Base-by-base conservation (phyloP, 1,140 invertebrate species). In the Zaprionus inermis region DNA sequence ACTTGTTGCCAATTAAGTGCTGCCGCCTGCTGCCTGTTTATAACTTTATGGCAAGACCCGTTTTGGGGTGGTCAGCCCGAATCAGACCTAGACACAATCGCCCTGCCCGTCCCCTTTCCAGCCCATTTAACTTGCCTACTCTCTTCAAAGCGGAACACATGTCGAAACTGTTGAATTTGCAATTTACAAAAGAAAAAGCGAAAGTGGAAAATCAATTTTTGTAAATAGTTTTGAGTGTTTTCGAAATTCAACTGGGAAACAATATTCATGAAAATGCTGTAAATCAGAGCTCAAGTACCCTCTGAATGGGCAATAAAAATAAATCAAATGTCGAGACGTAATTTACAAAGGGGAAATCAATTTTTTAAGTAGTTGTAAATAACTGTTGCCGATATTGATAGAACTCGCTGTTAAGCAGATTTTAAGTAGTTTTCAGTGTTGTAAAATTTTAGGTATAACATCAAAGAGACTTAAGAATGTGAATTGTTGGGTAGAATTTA, bases 1-100 rank as follows among this genome's bases (percentile, higher is more conserved):
- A 63, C 72, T 41, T 70, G 65, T 80, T 74, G 64, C 60, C 77
- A 84, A 83, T 83, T 79, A 68, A 79, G 49, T 49, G 18, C 38
- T 16, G n/a, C 12, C 16, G 12, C 30, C 34, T 41, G 14, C 14
- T 56, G 52, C 22, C 14, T 12, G 44, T 49, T 49, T 20, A 22
- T 49, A 49, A 49, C 44, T 49, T 49, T 49, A 49, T 49, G 44
- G 44, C 18, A 18, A 49, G 44, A 22, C 18, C 18, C 20, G 44
- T 49, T 49, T 5, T 18, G 2, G n/a, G 16, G 44, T 10, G 9
- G 9, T 46, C 9, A 46, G 16, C 6, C 16, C 18, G 9, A n/a
- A n/a, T n/a, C n/a, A n/a, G n/a, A n/a, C 36, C 36, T 5, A 14
- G 36, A 38, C 14, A 14, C 36, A n/a, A n/a, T n/a, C n/a, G 12